Base-by-base conservation (phyloP, 92 coral and sea anemone genomes). In the Palythoa heliodiscus region DNA sequence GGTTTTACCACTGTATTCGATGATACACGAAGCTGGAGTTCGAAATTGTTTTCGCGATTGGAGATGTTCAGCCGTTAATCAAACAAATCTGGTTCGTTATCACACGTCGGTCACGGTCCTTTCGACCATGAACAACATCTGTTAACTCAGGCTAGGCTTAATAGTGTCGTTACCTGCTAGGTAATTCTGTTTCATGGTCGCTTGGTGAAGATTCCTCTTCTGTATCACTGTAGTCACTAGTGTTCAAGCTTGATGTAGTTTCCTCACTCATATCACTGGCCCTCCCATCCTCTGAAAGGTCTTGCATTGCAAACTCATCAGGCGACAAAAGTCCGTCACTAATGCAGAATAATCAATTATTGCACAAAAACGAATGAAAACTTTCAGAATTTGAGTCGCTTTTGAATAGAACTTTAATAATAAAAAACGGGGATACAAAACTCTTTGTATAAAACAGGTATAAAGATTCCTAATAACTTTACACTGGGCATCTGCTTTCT, bases 281-380 rank as follows among this genome's bases (percentile, higher is more conserved):
- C 72, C 72, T 68, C 72, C 72, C 72, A 68, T 68, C 72, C 72
- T 68, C 72, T 68, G 72, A 68, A 68, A 68, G 72, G 72, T 68
- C 72, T 68, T 68, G 72, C n/a, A 68, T 68, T 68, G 72, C 72
- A 68, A 22, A 68, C 72, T 68, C 72, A 68, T 68, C 72, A 68
- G 72, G 72, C 72, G 72, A 68, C 72, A 68, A 68, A 68, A 68
- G 72, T 68, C 72, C 72, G 72, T 68, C 72, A 68, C 72, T 68
- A 68, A 68, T 68, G 72, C 72, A 68, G 72, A 68, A 68, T 68
- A 68, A 68, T 68, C 72, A 68, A 68, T 68, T 68, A 68, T 68
- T 68, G 72, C 72, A 23, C 72, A 68, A 68, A 68, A 22, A 68
- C 72, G 39, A 68, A 68, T 68, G 72, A 68, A 68, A 68, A 68